Evolutionary conservation across 2,797 vertebrate species (phyloP).

Genomic region (Leptoclinus maculatus): DNA sequence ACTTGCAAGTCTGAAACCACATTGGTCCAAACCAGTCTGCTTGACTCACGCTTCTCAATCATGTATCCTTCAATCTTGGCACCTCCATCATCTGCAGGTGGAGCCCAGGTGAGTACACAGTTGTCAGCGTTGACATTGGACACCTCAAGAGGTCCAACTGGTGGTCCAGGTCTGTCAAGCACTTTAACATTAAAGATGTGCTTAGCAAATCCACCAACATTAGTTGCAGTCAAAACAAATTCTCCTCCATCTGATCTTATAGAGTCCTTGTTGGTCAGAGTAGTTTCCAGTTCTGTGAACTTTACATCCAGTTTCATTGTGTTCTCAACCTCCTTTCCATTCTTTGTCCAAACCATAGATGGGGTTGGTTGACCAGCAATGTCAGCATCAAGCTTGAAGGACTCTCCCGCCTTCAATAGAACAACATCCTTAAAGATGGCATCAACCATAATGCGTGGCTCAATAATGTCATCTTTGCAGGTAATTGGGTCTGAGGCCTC

Average conservation of each 20-base stretch:
- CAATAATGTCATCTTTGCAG: conserved; percentile 96
- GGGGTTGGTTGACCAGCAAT: conserved; percentile 95
- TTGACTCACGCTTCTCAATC: conserved; percentile 98
- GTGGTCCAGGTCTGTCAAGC: conserved; percentile 96
- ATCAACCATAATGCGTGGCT: conserved; percentile 96
- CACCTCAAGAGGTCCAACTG: conserved; percentile 91
- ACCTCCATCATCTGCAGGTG: conserved; percentile 94
- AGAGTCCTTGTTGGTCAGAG: conserved; percentile 93
- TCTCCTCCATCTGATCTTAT: conserved; percentile 93
- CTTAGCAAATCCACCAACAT: conserved; percentile 96
- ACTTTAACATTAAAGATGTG: conserved; percentile 98
- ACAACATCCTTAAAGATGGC: conserved; percentile 93
- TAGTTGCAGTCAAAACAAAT: conserved; percentile 94
- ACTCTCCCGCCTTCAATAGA: conserved; percentile 93
- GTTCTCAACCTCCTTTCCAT: conserved; percentile 95
- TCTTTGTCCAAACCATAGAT: conserved; percentile 95
- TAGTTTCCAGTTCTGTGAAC: conserved; percentile 92
- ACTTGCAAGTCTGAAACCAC: conserved; percentile 89
- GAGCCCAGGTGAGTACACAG: conserved; percentile 92
- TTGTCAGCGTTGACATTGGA: conserved; percentile 93
- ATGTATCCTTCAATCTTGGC: conserved; percentile 94
- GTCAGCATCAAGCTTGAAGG: conserved; percentile 96
- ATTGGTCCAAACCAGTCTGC: conserved; percentile 95
- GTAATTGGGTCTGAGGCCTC: conserved; percentile 93
- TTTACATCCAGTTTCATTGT: conserved; percentile 93